These are phyloP conservation scores for Misgurnus mizolepis DNA, from an alignment of 2,113 vertebrate species.

Conservation along the genomic window DNA sequence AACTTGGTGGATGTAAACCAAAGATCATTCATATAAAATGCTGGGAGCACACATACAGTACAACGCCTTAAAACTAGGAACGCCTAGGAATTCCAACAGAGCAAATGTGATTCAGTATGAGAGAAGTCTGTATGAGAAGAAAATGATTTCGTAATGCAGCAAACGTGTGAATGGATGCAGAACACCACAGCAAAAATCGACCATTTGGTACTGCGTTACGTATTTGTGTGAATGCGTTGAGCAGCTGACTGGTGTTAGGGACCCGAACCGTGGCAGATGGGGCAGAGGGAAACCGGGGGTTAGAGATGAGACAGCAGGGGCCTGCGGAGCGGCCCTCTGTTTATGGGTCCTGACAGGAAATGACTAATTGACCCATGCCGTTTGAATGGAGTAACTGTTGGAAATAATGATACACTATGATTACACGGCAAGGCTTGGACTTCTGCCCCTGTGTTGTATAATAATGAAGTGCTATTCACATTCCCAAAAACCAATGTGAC, in stretches of 20 bases:
- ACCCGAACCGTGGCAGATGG: slow-evolving; percentile 41
- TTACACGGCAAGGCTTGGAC: slow-evolving; percentile 64
- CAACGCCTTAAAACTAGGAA: no score
- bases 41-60: no score
- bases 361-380: slow-evolving; percentile 69
- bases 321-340: slow-evolving; percentile 57
- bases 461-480: slow-evolving; percentile 66
- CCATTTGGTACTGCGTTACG: not conserved
- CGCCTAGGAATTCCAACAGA: not conserved
- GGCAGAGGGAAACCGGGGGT: slow-evolving; percentile 60
- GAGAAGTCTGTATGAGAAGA: not conserved
- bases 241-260: slow-evolving; percentile 29
- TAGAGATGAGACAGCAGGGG: slow-evolving; percentile 47
- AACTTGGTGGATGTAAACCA: no score
- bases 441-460: slow-evolving; percentile 64
- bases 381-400: slow-evolving; percentile 66
- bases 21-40: no score
- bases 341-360: slow-evolving; percentile 68
- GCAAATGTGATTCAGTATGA: not conserved
- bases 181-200: slow-evolving; percentile 20
- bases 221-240: not conserved
- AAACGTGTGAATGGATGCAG: slow-evolving; percentile 1
- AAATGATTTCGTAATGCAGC: not conserved
- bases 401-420: slow-evolving; percentile 72
- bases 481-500: slow-evolving; percentile 55